Conservation (phyloP, 2,888 invertebrate genomes). For the Apotomis turbidana region DNA sequence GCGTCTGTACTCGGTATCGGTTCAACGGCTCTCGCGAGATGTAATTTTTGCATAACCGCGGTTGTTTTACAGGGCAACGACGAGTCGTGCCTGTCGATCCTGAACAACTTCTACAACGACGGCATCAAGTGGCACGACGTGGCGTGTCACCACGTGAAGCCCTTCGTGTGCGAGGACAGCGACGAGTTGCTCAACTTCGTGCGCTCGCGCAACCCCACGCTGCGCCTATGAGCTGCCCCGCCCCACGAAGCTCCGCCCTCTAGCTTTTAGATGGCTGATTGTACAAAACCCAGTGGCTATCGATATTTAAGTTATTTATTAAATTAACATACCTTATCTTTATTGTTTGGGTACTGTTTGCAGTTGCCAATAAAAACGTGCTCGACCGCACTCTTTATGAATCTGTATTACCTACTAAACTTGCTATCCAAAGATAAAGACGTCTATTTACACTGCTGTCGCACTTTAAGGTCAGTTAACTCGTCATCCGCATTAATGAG, state of each 20-base stretch:
- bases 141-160: constrained; percentile 93
- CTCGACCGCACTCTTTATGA: constrained; percentile 22
- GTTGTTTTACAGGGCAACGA: constrained; percentile 88
- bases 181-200: constrained; percentile 95
- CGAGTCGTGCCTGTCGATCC: constrained; percentile 93
- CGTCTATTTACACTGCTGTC: constrained; percentile 38
- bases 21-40: constrained; percentile 24
- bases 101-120: constrained; percentile 96
- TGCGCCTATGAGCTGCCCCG: constrained; percentile 86
- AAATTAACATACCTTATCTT: constrained; percentile 48
- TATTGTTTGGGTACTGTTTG: constrained; percentile 30
- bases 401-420: constrained; percentile 11
- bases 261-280: constrained; percentile 72
- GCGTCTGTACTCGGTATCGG: constrained; percentile 31
- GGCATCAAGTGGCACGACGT: constrained; percentile 95
- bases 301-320: constrained; percentile 79
- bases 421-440: constrained; percentile 24
- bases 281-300: constrained; percentile 78
- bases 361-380: constrained; percentile 15
- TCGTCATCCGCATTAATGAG: constrained; percentile 40
- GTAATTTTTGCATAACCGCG: constrained; percentile 23
- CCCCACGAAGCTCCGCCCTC: constrained; percentile 42
- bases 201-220: constrained; percentile 93
- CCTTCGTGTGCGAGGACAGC: constrained; percentile 95
- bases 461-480: constrained; percentile 59